Conservation (phyloP, 2,113 vertebrate genomes). For the Zosterops lateralis region DNA sequence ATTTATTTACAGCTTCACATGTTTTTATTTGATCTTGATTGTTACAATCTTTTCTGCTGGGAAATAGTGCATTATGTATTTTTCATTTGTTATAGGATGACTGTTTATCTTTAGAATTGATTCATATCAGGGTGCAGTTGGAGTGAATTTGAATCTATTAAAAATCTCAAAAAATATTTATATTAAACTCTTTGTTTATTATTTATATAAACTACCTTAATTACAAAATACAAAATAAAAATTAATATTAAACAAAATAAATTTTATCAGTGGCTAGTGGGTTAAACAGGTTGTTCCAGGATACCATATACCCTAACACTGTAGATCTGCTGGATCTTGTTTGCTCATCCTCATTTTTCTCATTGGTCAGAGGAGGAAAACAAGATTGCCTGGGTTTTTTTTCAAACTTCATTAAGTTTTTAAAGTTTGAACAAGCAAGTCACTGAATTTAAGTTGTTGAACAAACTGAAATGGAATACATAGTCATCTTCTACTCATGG, state of each 20-base stretch:
- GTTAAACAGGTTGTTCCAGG: conserved; percentile 1
- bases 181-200: background rate
- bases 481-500: background rate
- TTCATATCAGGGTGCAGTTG: background rate
- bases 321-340: conserved; percentile 13
- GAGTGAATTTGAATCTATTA: background rate
- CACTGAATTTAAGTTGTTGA: background rate
- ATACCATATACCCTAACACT: background rate
- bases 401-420: background rate
- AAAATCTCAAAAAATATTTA: background rate
- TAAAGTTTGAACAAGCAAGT: background rate
- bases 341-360: conserved; percentile 11
- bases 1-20: background rate
- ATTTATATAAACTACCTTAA: background rate
- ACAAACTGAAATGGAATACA: background rate
- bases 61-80: background rate
- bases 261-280: background rate
- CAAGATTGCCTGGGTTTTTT: background rate
- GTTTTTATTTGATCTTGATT: background rate
- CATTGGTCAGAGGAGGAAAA: background rate
- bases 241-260: background rate
- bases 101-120: background rate
- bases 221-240: background rate
- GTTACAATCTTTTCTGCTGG: background rate
- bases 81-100: background rate